These are phyloP conservation scores for Punctoribates punctum DNA, from an alignment of 2,888 invertebrate genomes.

Conservation along the genomic window DNA sequence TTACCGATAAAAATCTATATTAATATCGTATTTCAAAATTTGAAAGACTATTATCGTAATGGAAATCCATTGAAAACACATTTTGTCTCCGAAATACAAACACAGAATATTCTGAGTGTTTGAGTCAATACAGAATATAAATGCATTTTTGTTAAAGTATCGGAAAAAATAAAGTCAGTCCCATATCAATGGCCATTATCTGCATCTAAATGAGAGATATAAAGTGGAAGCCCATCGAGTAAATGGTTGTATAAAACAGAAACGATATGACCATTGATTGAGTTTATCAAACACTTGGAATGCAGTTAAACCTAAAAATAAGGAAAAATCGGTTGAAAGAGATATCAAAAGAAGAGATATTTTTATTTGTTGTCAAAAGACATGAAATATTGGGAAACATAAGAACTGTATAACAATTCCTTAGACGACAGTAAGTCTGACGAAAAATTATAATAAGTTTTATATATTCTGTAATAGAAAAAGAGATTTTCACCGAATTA, in stretches of 20 bases:
- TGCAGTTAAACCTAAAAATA: neutral
- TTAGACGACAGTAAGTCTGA: neutral
- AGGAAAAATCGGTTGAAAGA: neutral
- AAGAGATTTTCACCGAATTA: neutral
- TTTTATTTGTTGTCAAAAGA: neutral
- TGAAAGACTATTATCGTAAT: slow-evolving; percentile 9
- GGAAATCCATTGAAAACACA: slow-evolving; percentile 9
- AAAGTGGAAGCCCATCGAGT: no score
- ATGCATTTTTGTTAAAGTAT: neutral
- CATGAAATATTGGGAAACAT: neutral
- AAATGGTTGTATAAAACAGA: no score
- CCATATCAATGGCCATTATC: no score
- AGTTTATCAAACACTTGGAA: no score
- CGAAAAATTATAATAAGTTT: no score
- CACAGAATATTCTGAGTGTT: neutral
- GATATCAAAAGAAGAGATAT: neutral
- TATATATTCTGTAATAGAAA: neutral
- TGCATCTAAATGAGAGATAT: no score
- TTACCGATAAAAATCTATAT: no score
- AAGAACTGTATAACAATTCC: neutral
- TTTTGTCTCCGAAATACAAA: neutral
- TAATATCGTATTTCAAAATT: neutral
- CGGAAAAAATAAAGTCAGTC: neutral
- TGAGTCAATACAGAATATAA: neutral
- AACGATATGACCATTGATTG: no score